These are phyloP conservation scores for Falco columbarius DNA, from an alignment of 2,797 vertebrate species.

Conservation along the genomic window DNA sequence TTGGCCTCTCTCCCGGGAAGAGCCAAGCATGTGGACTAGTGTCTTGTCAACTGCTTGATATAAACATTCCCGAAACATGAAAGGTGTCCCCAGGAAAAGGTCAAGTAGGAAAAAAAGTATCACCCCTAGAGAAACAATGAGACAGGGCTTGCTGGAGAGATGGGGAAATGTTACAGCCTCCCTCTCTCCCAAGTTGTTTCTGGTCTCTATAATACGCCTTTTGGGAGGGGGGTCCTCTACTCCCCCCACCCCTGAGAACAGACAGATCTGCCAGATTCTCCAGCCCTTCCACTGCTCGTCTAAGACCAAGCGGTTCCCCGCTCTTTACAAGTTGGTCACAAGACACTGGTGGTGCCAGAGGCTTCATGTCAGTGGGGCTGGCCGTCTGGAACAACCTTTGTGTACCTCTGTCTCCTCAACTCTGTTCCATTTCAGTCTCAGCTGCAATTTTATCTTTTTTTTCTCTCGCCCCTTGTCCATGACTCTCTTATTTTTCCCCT, in stretches of 20 bases:
- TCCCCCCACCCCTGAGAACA: not conserved
- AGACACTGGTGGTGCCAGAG: not conserved
- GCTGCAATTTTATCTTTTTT: not conserved
- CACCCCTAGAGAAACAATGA: not conserved
- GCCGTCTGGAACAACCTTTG: not conserved
- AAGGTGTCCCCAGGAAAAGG: not conserved
- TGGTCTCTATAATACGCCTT: not conserved
- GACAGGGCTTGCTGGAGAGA: not conserved
- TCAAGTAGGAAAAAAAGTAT: not conserved
- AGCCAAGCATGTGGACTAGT: not conserved
- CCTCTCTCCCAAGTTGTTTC: not conserved
- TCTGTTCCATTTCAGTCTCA: slow-evolving; percentile 25
- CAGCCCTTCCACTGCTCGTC: not conserved
- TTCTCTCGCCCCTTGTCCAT: not conserved
- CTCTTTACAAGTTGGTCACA: not conserved
- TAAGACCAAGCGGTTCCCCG: not conserved
- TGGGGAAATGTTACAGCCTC: not conserved
- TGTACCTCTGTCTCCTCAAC: not conserved
- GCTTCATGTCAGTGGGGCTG: not conserved
- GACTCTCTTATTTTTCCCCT: not conserved
- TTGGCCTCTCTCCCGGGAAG: not conserved
- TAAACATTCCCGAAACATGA: not conserved
- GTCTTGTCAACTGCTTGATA: not conserved
- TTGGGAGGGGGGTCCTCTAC: not conserved
- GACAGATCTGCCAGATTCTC: not conserved